A percentile compares a stretch with the other conserved stretches of the same genome.
Conservation (phyloP, 1,140 invertebrate species). For the Colletes gigas region DNA sequence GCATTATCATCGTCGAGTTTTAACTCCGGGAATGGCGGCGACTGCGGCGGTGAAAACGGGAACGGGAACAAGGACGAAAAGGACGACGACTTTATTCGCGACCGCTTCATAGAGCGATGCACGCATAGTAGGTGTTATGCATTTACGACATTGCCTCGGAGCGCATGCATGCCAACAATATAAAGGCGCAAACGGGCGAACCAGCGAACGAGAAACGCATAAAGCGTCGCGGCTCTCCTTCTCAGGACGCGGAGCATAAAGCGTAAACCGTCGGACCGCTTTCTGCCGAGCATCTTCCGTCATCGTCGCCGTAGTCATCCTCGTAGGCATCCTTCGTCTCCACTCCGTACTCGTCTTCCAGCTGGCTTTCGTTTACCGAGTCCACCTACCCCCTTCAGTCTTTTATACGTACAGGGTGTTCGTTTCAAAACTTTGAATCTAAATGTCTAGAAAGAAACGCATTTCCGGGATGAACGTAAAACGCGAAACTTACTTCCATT, state of each 20-base stretch:
- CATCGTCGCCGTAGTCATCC: not conserved
- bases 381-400: not conserved
- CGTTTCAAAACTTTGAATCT: too few relatives aligned
- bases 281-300: conserved; percentile 28
- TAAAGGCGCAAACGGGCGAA: conserved; percentile 39
- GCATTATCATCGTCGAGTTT: conserved; percentile 43
- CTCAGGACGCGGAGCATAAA: conserved; percentile 32
- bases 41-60: not conserved
- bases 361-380: not conserved
- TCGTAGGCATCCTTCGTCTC: not conserved
- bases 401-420: not conserved
- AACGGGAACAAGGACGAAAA: conserved; percentile 6
- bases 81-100: conserved; percentile 41
- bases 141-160: conserved; percentile 52
- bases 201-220: conserved; percentile 54
- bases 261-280: conserved; percentile 30
- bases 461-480: too few relatives aligned
- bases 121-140: conserved; percentile 53
- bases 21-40: conserved; percentile 10
- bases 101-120: conserved; percentile 31
- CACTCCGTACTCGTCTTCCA: not conserved
- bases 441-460: too few relatives aligned
- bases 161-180: conserved; percentile 44
- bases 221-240: conserved; percentile 35
- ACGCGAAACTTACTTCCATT: too few relatives aligned